A percentile compares a stretch with the other conserved stretches of the same genome.
Evolutionary conservation across 1,140 invertebrate species (phyloP).

Genomic region (Drosophila punjabiensis): DNA sequence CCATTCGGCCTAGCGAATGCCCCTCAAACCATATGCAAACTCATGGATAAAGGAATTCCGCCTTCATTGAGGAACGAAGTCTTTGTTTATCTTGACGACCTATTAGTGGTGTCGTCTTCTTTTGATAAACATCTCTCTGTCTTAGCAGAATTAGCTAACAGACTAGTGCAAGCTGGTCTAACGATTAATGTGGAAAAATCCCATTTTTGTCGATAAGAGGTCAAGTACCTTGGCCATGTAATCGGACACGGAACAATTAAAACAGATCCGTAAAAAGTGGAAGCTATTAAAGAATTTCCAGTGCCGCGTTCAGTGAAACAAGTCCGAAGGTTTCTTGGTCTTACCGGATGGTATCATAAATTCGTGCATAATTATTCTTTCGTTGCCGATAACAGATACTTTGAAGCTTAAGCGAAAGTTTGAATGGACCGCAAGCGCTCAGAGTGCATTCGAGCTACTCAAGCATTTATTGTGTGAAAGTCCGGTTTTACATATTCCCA

Average conservation of each 20-base stretch:
- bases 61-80: neutral
- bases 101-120: neutral
- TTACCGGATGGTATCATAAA: constrained; percentile 38
- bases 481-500: constrained; percentile 3
- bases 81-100: constrained; percentile 28
- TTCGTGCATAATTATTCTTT: constrained; percentile 40
- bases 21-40: constrained; percentile 27
- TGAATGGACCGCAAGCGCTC: neutral
- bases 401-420: constrained; percentile 9
- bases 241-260: constrained; percentile 36
- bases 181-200: constrained; percentile 86
- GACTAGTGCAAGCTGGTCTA: constrained; percentile 78
- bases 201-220: constrained; percentile 77
- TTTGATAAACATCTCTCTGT: constrained; percentile 84
- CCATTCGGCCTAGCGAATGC: constrained; percentile 34
- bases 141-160: constrained; percentile 75
- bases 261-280: constrained; percentile 55
- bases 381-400: constrained; percentile 27
- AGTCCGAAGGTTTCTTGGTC: constrained; percentile 32
- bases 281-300: constrained; percentile 50
- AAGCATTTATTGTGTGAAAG: neutral
- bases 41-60: constrained; percentile 23
- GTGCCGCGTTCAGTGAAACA: constrained; percentile 36
- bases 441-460: constrained; percentile 2
- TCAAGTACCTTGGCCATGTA: constrained; percentile 42